A percentile compares a stretch with the other conserved stretches of the same genome.
Evolutionary conservation across 1,140 invertebrate genomes (phyloP).

Genomic region (Asbolus verrucosus): DNA sequence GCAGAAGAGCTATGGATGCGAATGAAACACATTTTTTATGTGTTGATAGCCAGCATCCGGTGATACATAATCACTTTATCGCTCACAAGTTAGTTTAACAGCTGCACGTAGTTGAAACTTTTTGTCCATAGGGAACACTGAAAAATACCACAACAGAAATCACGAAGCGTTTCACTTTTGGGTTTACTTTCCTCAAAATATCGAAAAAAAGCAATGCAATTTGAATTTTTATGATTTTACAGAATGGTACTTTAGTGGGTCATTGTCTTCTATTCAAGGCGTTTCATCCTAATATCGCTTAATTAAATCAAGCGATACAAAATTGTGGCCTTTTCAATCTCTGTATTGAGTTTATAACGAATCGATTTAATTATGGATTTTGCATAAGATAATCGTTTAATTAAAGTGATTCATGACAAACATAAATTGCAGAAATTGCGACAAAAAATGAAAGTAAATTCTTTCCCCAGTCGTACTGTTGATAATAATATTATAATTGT

Average conservation of each 20-base stretch:
- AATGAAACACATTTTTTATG: constrained; percentile 32
- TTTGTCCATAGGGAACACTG: not conserved
- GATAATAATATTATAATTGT: constrained; percentile 3
- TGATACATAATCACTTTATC: constrained; percentile 37
- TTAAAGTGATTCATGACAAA: constrained; percentile 2
- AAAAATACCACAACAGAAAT: too few species aligned
- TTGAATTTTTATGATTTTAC: not conserved
- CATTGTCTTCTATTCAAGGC: constrained; percentile 22
- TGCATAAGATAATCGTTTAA: constrained; percentile 1
- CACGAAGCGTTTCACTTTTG: constrained; percentile 9
- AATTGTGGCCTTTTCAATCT: constrained; percentile 15
- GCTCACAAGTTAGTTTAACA: not conserved
- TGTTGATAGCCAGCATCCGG: constrained; percentile 34
- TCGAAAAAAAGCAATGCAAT: not conserved
- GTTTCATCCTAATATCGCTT: constrained; percentile 18
- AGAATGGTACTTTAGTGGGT: constrained; percentile 17
- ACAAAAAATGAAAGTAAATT: not conserved
- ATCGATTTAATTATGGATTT: constrained; percentile 1
- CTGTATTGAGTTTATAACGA: constrained; percentile 3
- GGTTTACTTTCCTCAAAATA: too few species aligned
- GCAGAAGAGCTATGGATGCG: constrained; percentile 1
- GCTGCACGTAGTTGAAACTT: constrained; percentile 1
- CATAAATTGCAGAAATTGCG: constrained; percentile 9
- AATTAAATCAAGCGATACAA: too few species aligned
- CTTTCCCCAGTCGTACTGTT: constrained; percentile 1